These are phyloP conservation scores for Holcopasites calliopsidis DNA, from an alignment of 1,140 invertebrate species.

Conservation along the genomic window DNA sequence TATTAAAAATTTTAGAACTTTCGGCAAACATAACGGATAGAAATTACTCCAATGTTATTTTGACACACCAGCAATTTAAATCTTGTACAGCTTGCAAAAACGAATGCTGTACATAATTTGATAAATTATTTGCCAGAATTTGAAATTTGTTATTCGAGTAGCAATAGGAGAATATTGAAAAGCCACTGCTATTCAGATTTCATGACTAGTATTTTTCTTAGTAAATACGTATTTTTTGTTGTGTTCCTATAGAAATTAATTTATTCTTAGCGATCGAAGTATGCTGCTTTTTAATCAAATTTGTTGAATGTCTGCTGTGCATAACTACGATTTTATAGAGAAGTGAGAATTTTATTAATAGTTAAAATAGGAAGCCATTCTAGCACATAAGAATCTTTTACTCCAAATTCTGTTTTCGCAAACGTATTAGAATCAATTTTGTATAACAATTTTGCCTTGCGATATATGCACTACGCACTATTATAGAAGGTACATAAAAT, in stretches of 20 bases:
- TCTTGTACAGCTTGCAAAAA: too few relatives aligned
- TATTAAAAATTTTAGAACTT: not conserved
- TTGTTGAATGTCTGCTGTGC: constrained; percentile 1
- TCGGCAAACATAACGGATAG: not conserved
- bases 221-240: not conserved
- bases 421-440: constrained; percentile 6
- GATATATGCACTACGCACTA: not conserved
- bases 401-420: not conserved
- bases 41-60: too few relatives aligned
- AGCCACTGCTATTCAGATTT: not conserved
- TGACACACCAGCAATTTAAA: not conserved
- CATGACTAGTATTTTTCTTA: not conserved
- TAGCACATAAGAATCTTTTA: not conserved
- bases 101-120: not conserved
- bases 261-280: constrained; percentile 25
- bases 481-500: not conserved
- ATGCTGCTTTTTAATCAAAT: not conserved
- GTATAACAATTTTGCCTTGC: not conserved
- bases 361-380: not conserved
- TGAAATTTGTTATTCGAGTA: not conserved
- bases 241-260: constrained; percentile 51
- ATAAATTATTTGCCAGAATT: not conserved
- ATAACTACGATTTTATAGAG: too few relatives aligned
- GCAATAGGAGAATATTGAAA: not conserved
- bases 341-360: too few relatives aligned